These are phyloP conservation scores for Stigmatopora nigra DNA, from an alignment of 2,113 vertebrate genomes.

Conservation along the genomic window DNA sequence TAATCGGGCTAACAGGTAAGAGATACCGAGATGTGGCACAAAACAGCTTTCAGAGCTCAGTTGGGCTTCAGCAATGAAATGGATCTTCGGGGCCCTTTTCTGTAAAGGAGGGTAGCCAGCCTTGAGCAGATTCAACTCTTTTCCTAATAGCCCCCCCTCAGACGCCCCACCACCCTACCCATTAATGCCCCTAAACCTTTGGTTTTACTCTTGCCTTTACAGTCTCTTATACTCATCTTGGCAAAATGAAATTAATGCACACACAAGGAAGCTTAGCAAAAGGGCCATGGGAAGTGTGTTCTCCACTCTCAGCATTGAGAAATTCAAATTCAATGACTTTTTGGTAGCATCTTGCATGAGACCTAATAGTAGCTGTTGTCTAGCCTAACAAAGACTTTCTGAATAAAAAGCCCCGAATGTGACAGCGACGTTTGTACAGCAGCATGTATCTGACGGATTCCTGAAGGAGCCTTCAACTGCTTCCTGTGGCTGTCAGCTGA, in stretches of 20 bases:
- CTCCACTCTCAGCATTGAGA: constrained; percentile 15
- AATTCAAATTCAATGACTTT: background rate
- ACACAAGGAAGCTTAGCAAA: constrained; percentile 35
- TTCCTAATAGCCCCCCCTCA: background rate
- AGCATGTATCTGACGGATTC: constrained; percentile 49
- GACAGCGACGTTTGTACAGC: constrained; percentile 49
- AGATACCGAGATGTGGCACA: constrained; percentile 66
- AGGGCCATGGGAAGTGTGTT: constrained; percentile 33
- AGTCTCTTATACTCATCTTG: background rate
- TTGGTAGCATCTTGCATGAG: background rate
- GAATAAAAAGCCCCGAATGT: constrained; percentile 39
- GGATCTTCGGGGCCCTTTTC: constrained; percentile 47
- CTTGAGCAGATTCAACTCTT: constrained; percentile 43
- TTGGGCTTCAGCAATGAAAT: constrained; percentile 68
- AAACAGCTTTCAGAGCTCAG: constrained; percentile 69
- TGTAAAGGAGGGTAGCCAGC: background rate
- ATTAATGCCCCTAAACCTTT: constrained; percentile 21
- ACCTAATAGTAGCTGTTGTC: constrained; percentile 25
- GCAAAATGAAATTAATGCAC: constrained; percentile 39
- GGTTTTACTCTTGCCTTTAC: constrained; percentile 2
- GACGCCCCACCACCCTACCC: constrained; percentile 3
- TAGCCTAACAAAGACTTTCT: constrained; percentile 34
- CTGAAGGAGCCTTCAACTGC: constrained; percentile 40
- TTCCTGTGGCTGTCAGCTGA: constrained; percentile 55
- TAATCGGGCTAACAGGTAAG: constrained; percentile 72